phyloP scores from a whole-genome alignment of 2,888 invertebrate genomes.

The Ashinkailepas kermadecensis region DNA sequence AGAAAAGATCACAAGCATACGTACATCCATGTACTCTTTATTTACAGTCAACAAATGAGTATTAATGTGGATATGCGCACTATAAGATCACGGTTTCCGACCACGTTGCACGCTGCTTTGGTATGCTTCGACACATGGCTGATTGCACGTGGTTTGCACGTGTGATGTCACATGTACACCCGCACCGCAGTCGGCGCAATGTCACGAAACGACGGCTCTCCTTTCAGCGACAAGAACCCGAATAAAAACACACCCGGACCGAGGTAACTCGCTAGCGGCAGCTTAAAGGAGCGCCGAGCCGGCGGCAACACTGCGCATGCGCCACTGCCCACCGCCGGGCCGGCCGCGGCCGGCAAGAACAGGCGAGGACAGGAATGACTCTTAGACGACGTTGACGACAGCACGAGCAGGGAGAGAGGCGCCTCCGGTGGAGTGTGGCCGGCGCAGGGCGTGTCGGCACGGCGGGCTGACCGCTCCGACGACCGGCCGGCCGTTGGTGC shows the following conservation, averaged over 20 bases:
- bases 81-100: conserved; percentile 19
- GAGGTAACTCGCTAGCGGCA: not conserved
- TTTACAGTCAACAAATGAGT: conserved; percentile 19
- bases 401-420: not conserved
- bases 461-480: no score
- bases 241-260: not conserved
- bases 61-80: conserved; percentile 20
- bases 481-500: not conserved
- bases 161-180: not conserved
- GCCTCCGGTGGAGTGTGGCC: not conserved
- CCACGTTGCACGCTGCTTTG: no score
- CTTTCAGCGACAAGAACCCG: not conserved
- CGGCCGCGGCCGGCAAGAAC: not conserved
- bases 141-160: not conserved
- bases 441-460: no score
- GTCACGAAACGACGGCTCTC: not conserved
- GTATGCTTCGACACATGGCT: not conserved
- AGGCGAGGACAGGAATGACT: not conserved
- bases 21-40: conserved; percentile 5
- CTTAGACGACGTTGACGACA: conserved; percentile 11
- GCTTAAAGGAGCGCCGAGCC: not conserved
- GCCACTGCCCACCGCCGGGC: not conserved
- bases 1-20: not conserved
- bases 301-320: not conserved
- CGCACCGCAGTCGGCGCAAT: not conserved